Evolutionary conservation across 2,888 invertebrate species (phyloP), one percentile per base, ranked within the genome.

Genomic region (Cheilosia scutellata): DNA sequence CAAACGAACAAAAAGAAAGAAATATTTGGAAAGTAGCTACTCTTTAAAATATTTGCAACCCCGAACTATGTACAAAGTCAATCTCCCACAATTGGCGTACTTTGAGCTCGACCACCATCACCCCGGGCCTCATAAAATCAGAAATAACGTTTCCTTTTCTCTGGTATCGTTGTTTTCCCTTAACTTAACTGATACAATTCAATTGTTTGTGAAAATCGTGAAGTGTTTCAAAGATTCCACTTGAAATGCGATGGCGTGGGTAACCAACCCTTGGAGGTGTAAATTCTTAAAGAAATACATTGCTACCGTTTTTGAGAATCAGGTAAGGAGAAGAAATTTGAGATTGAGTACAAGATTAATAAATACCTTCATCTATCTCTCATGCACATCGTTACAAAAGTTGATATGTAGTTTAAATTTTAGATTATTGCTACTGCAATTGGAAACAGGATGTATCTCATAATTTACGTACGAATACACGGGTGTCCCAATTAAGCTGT

Each of bases 301-400:
- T 53, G 6, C 42, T 55, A 6, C 16, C 27, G 6, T 40, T 29
- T 27, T 53, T 11, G 27, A 29, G 42, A 11, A 42, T 27, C 29
- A 42, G 20, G 42, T 29, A 16, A 29, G 27, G n/a, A 47, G 44
- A 70, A 47, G 57, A 57, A 44, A 57, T 66, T 66, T 55, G 42
- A 53, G 40, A 66, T 66, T 53, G 53, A 66, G n/a, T 7, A 57
- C 44, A 57, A 68, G 55, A 44, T 68, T 40, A 40, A 66, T 53
- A 40, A 27, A 13, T 11, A 11, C 0, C 37, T 37, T 11, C 9
- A 2, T 4, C 37, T 11, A 37, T 37, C 37, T 37, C 11, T 9
- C 1, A 33, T 33, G 31, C 31, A 31, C 31, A 31, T 31, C 5
- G 31, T 5, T 31, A 31, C 33, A 33, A 1, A 9, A 0, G 37